Conservation (phyloP, 2,888 invertebrate genomes). For the Patella pellucida region DNA sequence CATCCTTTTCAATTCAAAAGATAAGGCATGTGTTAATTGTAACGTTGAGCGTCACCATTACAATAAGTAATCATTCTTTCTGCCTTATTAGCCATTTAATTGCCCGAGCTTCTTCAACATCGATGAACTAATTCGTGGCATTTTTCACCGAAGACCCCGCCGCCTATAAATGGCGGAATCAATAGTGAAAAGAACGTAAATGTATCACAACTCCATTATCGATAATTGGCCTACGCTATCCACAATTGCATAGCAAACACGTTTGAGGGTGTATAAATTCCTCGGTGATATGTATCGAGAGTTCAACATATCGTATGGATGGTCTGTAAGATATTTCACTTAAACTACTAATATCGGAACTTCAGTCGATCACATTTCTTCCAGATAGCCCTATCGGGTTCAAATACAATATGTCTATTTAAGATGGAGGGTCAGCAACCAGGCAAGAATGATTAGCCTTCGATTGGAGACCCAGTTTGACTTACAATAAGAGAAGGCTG, state of each 20-base stretch:
- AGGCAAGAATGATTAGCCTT: no score
- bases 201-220: conserved; percentile 10
- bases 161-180: conserved; percentile 2
- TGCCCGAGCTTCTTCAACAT: neutral
- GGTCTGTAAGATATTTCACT: neutral
- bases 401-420: no score
- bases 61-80: conserved; percentile 2
- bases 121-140: neutral
- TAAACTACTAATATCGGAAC: neutral
- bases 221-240: conserved; percentile 6
- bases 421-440: no score
- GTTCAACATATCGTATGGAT: neutral
- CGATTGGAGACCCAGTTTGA: no score
- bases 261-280: conserved; percentile 5
- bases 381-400: neutral
- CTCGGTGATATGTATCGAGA: conserved; percentile 9
- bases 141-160: neutral
- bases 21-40: neutral
- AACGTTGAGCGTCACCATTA: neutral
- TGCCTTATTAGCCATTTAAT: conserved; percentile 2
- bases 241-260: conserved; percentile 6
- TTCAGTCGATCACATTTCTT: neutral
- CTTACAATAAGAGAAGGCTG: no score
- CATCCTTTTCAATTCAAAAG: neutral
- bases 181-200: neutral